These are phyloP conservation scores for Sciurus niger DNA, from an alignment of 2,113 vertebrate genomes.

Conservation along the genomic window DNA sequence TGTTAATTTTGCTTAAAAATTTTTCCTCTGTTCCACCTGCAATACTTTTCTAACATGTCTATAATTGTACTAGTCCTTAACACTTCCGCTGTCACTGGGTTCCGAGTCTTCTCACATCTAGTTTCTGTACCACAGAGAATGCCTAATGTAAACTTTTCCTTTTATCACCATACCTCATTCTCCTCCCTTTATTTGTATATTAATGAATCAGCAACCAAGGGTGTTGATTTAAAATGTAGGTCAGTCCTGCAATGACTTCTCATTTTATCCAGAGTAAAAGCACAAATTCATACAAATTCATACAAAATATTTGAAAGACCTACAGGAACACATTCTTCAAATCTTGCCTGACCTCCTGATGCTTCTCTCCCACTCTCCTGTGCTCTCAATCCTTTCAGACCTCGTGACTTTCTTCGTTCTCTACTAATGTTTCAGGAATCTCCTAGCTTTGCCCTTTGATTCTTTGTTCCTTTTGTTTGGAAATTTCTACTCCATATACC, in stretches of 20 bases:
- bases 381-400: background rate
- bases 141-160: background rate
- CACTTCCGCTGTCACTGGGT: background rate
- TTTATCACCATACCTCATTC: background rate
- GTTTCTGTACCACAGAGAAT: background rate
- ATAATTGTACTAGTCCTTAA: background rate
- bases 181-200: background rate
- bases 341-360: background rate
- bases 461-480: background rate
- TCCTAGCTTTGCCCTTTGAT: background rate
- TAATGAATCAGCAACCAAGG: background rate
- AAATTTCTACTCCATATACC: background rate
- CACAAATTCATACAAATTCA: background rate
- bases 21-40: background rate
- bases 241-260: background rate
- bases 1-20: background rate
- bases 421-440: background rate
- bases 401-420: background rate
- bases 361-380: too few species aligned
- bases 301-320: background rate
- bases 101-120: background rate
- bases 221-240: background rate
- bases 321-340: background rate
- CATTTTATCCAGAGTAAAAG: background rate
- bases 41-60: background rate